A percentile compares a stretch with the other conserved stretches of the same genome.
phyloP scores from a whole-genome alignment of 2,888 invertebrate genomes.

The Pandemis heparana region DNA sequence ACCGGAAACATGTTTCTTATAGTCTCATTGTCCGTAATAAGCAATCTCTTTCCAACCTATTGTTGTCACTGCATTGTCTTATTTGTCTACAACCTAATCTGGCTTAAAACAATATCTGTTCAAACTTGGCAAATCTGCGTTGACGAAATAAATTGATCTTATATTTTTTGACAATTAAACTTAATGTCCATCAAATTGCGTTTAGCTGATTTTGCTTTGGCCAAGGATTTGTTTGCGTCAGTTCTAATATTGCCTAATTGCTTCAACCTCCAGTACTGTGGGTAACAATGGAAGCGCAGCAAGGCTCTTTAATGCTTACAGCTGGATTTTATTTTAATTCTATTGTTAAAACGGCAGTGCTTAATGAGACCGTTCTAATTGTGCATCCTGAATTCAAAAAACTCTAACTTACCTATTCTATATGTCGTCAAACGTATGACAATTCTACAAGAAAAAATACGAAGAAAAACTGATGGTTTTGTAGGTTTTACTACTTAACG shows the following conservation, averaged over 20 bases:
- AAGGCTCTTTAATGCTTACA: constrained; percentile 67
- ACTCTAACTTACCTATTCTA: no score
- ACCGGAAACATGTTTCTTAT: constrained; percentile 53
- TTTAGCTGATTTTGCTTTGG: constrained; percentile 45
- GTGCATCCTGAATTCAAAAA: not conserved
- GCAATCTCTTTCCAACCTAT: constrained; percentile 56
- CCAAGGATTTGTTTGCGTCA: constrained; percentile 70
- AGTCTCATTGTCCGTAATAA: constrained; percentile 56
- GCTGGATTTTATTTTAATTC: constrained; percentile 63
- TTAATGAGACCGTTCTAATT: constrained; percentile 63
- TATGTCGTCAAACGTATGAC: no score
- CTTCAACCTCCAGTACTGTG: constrained; percentile 64
- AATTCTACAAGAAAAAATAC: no score
- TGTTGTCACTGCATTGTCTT: constrained; percentile 49
- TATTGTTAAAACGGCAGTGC: constrained; percentile 66
- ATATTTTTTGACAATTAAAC: constrained; percentile 38
- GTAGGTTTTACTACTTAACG: no score
- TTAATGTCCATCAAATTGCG: constrained; percentile 47
- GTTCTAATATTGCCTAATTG: constrained; percentile 76
- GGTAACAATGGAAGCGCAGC: constrained; percentile 67
- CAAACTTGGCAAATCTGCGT: constrained; percentile 10
- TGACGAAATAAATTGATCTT: constrained; percentile 31
- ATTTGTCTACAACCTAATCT: constrained; percentile 16
- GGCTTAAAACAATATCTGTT: constrained; percentile 18
- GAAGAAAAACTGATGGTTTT: no score